These are phyloP conservation scores for Orchestia grillus DNA, from an alignment of 1,140 invertebrate species.

Conservation along the genomic window DNA sequence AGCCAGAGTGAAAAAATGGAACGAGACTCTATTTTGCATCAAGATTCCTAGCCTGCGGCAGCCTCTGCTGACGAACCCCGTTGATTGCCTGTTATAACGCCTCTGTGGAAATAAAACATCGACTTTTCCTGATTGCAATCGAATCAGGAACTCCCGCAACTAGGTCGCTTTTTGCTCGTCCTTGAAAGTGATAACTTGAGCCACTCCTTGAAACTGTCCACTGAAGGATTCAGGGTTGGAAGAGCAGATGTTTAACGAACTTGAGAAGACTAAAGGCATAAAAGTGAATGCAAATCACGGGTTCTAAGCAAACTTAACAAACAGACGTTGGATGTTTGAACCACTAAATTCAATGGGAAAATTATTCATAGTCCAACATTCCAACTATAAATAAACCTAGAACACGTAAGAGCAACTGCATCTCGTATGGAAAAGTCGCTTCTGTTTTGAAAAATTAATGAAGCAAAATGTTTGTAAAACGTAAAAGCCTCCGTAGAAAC, in stretches of 20 bases:
- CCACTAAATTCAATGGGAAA: too few species aligned
- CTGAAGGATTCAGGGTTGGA: neutral
- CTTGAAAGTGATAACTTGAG: neutral
- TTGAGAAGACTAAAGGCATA: neutral
- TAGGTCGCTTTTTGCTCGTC: neutral
- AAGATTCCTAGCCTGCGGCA: neutral
- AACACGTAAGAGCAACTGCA: too few species aligned
- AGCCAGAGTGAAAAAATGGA: neutral
- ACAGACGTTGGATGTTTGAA: too few species aligned
- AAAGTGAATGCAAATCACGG: neutral
- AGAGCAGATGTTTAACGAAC: neutral
- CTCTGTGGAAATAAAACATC: neutral
- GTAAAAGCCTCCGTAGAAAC: too few species aligned
- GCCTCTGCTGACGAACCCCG: neutral
- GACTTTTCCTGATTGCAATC: neutral
- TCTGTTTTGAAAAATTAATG: too few species aligned
- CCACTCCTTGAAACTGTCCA: neutral
- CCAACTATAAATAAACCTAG: too few species aligned
- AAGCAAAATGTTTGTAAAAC: too few species aligned
- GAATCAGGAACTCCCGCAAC: neutral
- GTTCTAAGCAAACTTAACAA: too few species aligned
- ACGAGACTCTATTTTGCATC: neutral
- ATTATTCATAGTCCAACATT: too few species aligned
- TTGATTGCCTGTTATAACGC: conserved; percentile 16
- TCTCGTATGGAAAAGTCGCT: too few species aligned